These are phyloP conservation scores for Cybosia mesomella DNA, from an alignment of 2,888 invertebrate genomes.

Conservation along the genomic window DNA sequence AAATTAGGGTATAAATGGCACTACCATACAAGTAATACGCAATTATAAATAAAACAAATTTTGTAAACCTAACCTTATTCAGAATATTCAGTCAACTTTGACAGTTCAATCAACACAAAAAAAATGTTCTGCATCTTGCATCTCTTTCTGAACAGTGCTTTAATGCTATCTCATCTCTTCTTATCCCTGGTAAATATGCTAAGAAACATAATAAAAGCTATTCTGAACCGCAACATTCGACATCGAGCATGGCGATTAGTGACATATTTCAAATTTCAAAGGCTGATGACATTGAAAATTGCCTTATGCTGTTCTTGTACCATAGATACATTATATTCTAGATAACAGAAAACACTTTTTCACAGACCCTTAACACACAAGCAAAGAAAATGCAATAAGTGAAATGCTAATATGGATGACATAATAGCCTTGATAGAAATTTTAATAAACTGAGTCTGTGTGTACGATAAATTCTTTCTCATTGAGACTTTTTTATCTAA, in stretches of 20 bases:
- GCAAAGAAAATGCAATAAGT: not conserved
- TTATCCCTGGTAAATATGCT: not conserved
- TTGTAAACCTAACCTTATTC: slow-evolving; percentile 6
- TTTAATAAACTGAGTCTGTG: not conserved
- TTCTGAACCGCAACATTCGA: not conserved
- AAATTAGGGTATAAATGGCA: slow-evolving; percentile 6
- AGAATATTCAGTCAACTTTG: not conserved
- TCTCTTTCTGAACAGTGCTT: not conserved
- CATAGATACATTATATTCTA: not conserved
- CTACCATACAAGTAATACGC: not conserved
- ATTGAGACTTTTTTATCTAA: too few species aligned
- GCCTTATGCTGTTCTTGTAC: not conserved
- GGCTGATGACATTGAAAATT: not conserved
- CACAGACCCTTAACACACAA: not conserved
- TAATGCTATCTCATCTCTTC: not conserved
- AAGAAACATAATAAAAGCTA: not conserved
- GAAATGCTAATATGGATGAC: not conserved
- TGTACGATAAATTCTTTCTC: too few species aligned
- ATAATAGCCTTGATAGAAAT: not conserved
- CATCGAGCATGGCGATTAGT: not conserved
- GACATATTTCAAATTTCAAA: not conserved
- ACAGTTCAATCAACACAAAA: not conserved
- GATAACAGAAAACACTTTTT: too few species aligned
- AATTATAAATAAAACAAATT: not conserved
- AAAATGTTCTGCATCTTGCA: not conserved